Base-by-base conservation (phyloP, 2,797 vertebrate genomes). In the Lateolabrax maculatus region DNA sequence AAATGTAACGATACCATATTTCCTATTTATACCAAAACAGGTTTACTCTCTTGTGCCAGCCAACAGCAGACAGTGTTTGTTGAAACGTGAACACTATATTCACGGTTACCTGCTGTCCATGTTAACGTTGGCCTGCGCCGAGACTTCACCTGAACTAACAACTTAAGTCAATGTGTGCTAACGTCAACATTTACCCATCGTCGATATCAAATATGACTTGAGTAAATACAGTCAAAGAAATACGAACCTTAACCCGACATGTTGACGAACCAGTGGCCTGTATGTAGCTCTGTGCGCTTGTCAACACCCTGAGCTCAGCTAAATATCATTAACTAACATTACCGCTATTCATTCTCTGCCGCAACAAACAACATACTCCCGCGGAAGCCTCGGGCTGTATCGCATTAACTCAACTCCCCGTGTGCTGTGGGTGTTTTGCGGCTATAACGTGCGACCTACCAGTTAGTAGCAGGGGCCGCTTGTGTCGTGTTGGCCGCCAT, bases 401-500 rank as follows among this genome's bases (percentile, higher is more conserved):
- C 13, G 2, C 1, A 62, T 21, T 2, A 0, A 23, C 46, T 0
- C 43, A 15, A 5, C 27, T 13, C 0, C 4, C 16, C 0, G 0
- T 2, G 4, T 16, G 9, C 9, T 63, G 1, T 3, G 4, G 1
- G 9, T 27, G 0, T 15, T 27, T 3, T 23, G 10, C 6, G 1
- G 0, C 13, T 2, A 34, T 0, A 70, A 44, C 48, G 3, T 11
- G 31, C 2, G 19, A 89, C 93, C 78, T 94, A 96, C 96, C 96
- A 96, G 87, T 83, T 95, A 3, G 89, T 31, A 43, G 94, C 31
- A 12, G 93, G 78, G 12, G 90, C 63, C 71, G 93, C 82, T 71
- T 94, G 94, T 6, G 94, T 92, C 74, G 95, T 80, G 75, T 95
- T 96, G 88, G 95, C 95, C 93, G 96, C 96, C 96, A 96, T 96